Evolutionary conservation across 2,888 invertebrate genomes (phyloP), one percentile per base, ranked within the genome.

Genomic region (Invenusta paracnida): DNA sequence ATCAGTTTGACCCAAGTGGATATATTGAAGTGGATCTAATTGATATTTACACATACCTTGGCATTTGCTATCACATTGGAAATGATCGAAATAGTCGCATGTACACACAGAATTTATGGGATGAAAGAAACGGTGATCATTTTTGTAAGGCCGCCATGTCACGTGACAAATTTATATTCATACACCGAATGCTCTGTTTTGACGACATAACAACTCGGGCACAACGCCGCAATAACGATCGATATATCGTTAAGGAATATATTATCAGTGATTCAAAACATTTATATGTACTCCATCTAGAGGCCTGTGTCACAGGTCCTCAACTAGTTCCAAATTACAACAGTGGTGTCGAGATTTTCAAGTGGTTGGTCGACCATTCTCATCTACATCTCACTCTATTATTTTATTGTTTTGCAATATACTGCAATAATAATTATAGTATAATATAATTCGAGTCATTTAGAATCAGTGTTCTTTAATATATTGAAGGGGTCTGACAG

Each of bases 91-190:
- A 17, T 48, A 48, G 48, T 48, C 48, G 48, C 48, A 48, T 73
- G 73, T 73, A 73, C 73, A 73, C 73, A 73, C 73, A 73, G 73
- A 23, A 5, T 23, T 73, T 73, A 73, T 73, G 73, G 73, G 73
- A 73, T 73, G 73, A 73, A 73, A 73, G 73, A n/a, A 5, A 73
- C 73, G 73, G 73, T 13, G 73, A 73, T 23, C 17, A 48, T 11
- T 73, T 73, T 73, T 73, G 73, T 73, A 73, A 73, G 73, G 73
- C 73, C 73, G 27, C 73, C 73, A 73, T 73, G 27, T 73, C 73
- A 73, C 73, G 27, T 73, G 73, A 73, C 73, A 48, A 48, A 48
- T 48, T 48, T 48, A 48, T 48, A 48, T 48, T 48, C 48, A 48
- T 48, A 73, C 73, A 73, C 73, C 11, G 73, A 73, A 73, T 73